Percentiles rank a stretch among this genome's conserved stretches.
These are phyloP conservation scores for Zosterops lateralis DNA, from an alignment of 2,113 vertebrate genomes.

Conservation along the genomic window DNA sequence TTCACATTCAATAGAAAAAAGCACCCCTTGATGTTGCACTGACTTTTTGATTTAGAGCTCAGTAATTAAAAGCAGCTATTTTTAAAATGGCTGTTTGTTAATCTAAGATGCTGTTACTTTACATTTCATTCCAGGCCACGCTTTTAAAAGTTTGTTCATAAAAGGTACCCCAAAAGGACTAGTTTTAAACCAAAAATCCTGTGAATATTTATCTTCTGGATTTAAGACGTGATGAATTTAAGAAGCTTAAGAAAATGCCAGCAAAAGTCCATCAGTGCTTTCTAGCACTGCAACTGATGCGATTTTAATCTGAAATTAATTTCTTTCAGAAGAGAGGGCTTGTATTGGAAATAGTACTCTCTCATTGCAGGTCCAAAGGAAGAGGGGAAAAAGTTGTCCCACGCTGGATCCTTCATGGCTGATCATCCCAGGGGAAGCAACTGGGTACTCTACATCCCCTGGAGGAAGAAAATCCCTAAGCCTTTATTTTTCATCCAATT, in stretches of 20 bases:
- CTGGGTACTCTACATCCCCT: neutral
- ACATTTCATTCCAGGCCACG: constrained; percentile 40
- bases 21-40: constrained; percentile 39
- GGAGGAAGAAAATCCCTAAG: neutral
- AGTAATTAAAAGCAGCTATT: constrained; percentile 69
- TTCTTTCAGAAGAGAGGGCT: neutral
- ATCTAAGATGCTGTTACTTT: constrained; percentile 53
- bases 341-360: neutral
- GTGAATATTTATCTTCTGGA: constrained; percentile 67
- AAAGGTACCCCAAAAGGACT: constrained; percentile 47
- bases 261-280: constrained; percentile 15
- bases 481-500: neutral
- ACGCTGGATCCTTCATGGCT: neutral
- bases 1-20: constrained; percentile 49
- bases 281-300: neutral
- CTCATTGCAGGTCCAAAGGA: neutral
- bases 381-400: neutral
- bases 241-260: constrained; percentile 66
- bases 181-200: constrained; percentile 55
- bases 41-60: constrained; percentile 61
- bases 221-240: constrained; percentile 62
- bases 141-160: constrained; percentile 29
- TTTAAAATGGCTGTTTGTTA: constrained; percentile 70
- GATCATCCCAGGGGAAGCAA: neutral
- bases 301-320: neutral